These are phyloP conservation scores for Hydractinia symbiolongicarpus DNA, from an alignment of 30 jellyfish, hydroid and myxozoan genomes.

Conservation along the genomic window DNA sequence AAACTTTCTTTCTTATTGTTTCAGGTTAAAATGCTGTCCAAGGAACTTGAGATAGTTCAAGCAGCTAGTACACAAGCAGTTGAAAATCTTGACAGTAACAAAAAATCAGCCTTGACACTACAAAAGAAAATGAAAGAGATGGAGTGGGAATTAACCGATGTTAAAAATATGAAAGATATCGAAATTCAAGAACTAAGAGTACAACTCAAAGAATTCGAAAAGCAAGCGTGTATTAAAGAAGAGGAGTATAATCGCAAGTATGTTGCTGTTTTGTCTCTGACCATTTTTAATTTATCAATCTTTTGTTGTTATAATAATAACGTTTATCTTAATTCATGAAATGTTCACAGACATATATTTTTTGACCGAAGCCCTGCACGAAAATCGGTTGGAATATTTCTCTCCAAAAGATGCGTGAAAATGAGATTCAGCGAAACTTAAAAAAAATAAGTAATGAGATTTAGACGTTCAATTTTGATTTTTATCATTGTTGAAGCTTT, in stretches of 20 bases:
- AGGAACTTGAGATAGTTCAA: slow-evolving; percentile 43
- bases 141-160: slow-evolving; percentile 58
- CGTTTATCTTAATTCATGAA: too few relatives aligned
- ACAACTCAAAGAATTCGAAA: slow-evolving; percentile 19
- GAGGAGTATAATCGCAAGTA: slow-evolving; percentile 31
- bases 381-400: too few relatives aligned
- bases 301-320: slow-evolving; percentile 15
- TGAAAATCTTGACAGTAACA: slow-evolving; percentile 29
- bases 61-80: slow-evolving; percentile 8
- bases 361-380: too few relatives aligned
- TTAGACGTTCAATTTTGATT: too few relatives aligned
- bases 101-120: slow-evolving; percentile 27
- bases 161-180: slow-evolving; percentile 45
- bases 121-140: slow-evolving; percentile 34
- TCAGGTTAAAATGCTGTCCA: slow-evolving; percentile 44
- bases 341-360: too few relatives aligned
- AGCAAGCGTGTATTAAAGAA: slow-evolving; percentile 25
- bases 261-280: background rate
- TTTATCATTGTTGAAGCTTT: too few relatives aligned
- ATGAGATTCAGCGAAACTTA: too few relatives aligned
- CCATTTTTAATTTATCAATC: too few relatives aligned
- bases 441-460: too few relatives aligned
- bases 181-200: slow-evolving; percentile 41
- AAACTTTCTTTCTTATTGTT: background rate
- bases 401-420: too few relatives aligned